Percentiles rank a stretch among this genome's conserved stretches.
Evolutionary conservation across 2,797 vertebrate species (phyloP).

Genomic region (Vespertilio murinus): DNA sequence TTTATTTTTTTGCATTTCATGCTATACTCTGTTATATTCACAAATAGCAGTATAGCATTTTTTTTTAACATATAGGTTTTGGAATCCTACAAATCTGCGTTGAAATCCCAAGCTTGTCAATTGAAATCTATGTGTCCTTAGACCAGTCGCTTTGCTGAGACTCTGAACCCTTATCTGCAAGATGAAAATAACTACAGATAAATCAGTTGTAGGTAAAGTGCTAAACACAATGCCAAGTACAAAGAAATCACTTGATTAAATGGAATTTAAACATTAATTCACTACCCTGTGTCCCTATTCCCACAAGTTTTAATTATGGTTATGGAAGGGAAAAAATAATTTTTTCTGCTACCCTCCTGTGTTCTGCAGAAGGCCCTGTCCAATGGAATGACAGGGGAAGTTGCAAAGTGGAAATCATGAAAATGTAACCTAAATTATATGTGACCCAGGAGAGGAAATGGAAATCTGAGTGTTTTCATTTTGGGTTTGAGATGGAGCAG

Average conservation of each 20-base stretch:
- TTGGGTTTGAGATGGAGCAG: not conserved
- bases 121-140: not conserved
- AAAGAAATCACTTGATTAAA: not conserved
- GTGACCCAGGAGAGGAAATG: not conserved
- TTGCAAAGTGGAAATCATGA: not conserved
- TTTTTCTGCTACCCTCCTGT: not conserved
- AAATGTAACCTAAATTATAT: not conserved
- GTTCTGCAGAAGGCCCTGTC: not conserved
- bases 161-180: not conserved
- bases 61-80: not conserved
- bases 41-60: not conserved
- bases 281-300: not conserved
- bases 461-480: not conserved
- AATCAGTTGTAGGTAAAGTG: not conserved
- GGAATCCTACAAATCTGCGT: not conserved
- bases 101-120: not conserved
- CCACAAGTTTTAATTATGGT: not conserved
- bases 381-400: not conserved
- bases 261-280: not conserved
- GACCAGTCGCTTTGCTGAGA: not conserved
- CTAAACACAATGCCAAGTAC: not conserved
- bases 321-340: not conserved
- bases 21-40: not conserved
- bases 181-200: not conserved
- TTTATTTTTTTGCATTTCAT: not conserved